Base-by-base conservation (phyloP, 2,797 vertebrate species). In the Sebastes goodei region DNA sequence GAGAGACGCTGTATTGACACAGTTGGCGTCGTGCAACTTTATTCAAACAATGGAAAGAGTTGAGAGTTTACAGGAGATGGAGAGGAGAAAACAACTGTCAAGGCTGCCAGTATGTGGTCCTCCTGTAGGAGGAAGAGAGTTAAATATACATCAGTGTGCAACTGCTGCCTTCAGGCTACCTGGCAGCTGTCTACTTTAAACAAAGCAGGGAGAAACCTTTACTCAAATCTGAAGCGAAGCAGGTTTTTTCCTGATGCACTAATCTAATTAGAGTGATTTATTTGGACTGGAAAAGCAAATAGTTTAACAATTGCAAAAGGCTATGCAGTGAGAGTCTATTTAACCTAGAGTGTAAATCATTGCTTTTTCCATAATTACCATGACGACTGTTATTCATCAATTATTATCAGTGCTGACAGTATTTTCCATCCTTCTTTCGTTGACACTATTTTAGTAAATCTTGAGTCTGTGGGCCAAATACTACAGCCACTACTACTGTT, bases 161-260 rank as follows among this genome's bases (percentile, higher is more conserved):
- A 72, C 49, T 49, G 69, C 72, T 42, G 32, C 77, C 85, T 80
- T 84, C 21, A 9, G 17, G 88, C 80, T 85, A 82, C 67, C 80
- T 88, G 85, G 75, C 80, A 84, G 80, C 82, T 77, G 68, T 76
- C 72, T 74, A 21, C 63, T 73, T 78, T 74, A 75, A 83, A 87
- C 70, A 86, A 81, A 71, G 21, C 25, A 15, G 10, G 5, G 38
- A 71, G 46, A 81, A 65, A 81, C 64, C 68, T 74, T 62, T 56
- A 52, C 64, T 66, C 11, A 56, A 62, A 79, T 64, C 12, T 63
- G 55, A 77, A 80, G 42, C 7, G 75, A 64, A 65, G n/a, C 33
- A 56, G 35, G 7, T n/a, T 32, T 59, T 38, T 73, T 76, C 46
- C 76, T 67, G 35, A 15, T 62, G 25, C 20, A 42, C 35, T 80